These are phyloP conservation scores for Homarus gammarus DNA, from an alignment of 2,888 invertebrate genomes.

Conservation along the genomic window DNA sequence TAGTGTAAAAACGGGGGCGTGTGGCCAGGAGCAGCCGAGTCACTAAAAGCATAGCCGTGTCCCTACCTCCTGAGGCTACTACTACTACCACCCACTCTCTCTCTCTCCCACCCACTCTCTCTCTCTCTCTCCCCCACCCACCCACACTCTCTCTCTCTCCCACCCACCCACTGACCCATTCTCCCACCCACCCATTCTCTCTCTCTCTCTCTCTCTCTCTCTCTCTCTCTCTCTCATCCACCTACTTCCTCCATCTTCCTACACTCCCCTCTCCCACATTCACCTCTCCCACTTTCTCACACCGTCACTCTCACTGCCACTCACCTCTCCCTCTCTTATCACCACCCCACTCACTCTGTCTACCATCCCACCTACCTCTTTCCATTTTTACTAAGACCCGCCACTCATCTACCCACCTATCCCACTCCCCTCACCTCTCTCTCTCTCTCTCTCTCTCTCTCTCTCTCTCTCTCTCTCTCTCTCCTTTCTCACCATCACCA, in stretches of 20 bases:
- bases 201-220: neutral
- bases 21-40: neutral
- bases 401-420: neutral
- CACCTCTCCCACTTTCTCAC: neutral
- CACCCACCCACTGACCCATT: neutral
- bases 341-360: neutral
- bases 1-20: conserved; percentile 27
- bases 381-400: too few relatives aligned
- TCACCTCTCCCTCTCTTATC: neutral
- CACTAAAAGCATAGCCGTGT: conserved; percentile 43
- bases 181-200: neutral
- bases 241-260: neutral
- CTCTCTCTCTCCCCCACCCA: conserved; percentile 3
- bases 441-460: neutral
- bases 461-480: neutral
- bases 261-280: neutral
- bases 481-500: too few relatives aligned
- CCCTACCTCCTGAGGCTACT: neutral
- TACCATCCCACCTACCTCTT: neutral
- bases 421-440: neutral
- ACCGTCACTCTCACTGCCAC: neutral
- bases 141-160: conserved; percentile 2
- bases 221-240: neutral
- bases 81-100: neutral
- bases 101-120: neutral